Percentiles rank a stretch among this genome's conserved stretches.
These are phyloP conservation scores for Macrophya alboannulata DNA, from an alignment of 2,888 invertebrate species.

Conservation along the genomic window DNA sequence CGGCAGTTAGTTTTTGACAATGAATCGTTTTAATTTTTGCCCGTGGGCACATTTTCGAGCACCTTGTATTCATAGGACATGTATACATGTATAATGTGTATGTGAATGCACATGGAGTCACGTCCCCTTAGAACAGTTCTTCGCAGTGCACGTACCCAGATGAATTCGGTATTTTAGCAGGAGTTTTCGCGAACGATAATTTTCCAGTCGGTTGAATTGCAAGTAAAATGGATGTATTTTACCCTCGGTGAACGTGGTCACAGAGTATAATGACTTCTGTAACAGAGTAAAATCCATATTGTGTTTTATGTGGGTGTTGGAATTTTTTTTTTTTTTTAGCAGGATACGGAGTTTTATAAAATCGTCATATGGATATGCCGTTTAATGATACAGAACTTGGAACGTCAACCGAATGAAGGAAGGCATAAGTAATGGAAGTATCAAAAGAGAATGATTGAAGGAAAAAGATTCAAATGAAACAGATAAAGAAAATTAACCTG, in stretches of 20 bases:
- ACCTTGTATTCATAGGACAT: not conserved
- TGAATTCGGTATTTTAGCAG: constrained; percentile 36
- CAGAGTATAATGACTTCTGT: constrained; percentile 1
- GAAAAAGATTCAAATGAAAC: not conserved
- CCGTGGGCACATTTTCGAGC: not conserved
- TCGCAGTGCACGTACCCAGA: constrained; percentile 17
- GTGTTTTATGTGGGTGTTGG: not conserved
- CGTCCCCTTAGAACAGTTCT: constrained; percentile 28
- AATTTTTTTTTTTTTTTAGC: not conserved
- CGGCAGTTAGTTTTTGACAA: not conserved
- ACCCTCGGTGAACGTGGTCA: not conserved
- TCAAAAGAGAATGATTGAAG: constrained; percentile 21
- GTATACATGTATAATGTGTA: not conserved
- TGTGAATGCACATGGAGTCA: constrained; percentile 32
- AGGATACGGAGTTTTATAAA: not conserved
- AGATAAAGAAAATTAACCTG: constrained; percentile 3
- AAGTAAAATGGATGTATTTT: not conserved
- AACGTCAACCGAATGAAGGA: not conserved
- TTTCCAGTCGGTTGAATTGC: not conserved
- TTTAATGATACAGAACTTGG: constrained; percentile 14
- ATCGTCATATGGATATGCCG: not conserved
- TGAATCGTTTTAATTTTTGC: not conserved
- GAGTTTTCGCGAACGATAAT: constrained; percentile 26
- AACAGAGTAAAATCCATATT: not conserved
- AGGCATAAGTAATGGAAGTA: constrained; percentile 16